These are phyloP conservation scores for Catamblyrhynchus diadema DNA, from an alignment of 2,797 vertebrate genomes.

Conservation along the genomic window DNA sequence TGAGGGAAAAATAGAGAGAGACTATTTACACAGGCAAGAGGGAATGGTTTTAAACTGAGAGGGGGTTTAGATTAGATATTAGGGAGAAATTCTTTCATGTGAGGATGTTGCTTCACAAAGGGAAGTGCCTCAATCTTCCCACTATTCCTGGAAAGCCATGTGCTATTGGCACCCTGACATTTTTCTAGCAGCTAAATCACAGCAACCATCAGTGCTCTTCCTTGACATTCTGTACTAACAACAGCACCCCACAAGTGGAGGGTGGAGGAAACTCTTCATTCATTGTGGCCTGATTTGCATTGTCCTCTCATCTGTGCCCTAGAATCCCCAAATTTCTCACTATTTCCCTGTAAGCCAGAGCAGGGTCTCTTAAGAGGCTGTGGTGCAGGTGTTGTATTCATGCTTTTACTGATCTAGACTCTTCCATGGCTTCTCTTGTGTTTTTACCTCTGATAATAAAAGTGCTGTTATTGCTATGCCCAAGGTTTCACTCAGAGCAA, in stretches of 20 bases:
- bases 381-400: neutral
- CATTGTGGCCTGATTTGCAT: neutral
- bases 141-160: neutral
- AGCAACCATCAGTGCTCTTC: neutral
- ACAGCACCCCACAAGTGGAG: neutral
- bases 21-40: neutral
- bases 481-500: neutral
- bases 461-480: neutral
- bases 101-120: neutral
- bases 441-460: neutral
- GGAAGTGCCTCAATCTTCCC: neutral
- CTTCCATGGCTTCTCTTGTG: neutral
- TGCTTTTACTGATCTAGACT: neutral
- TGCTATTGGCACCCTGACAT: neutral
- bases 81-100: neutral
- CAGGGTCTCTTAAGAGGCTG: too few relatives aligned
- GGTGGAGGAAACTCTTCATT: neutral
- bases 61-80: neutral
- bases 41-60: neutral
- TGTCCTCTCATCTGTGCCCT: neutral
- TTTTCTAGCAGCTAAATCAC: neutral
- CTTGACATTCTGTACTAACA: neutral
- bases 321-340: neutral
- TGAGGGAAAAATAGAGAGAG: neutral
- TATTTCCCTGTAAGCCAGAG: neutral